Conservation (phyloP, 2,113 vertebrate species). For the Stegostoma tigrinum region DNA sequence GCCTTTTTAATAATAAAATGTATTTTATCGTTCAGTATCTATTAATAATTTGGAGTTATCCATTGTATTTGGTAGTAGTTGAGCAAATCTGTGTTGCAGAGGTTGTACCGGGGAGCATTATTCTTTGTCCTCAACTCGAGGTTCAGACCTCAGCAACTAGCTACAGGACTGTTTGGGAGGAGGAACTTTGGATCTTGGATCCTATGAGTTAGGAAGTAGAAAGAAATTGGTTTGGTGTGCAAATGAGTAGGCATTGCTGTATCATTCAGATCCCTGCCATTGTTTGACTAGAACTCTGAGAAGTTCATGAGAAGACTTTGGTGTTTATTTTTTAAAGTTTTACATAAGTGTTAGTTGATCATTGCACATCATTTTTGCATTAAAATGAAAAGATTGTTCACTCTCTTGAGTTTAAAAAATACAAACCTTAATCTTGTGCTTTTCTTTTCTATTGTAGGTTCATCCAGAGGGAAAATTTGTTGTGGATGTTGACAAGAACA, state of each 20-base stretch:
- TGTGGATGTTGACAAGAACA: slow-evolving; percentile 97
- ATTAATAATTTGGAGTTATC: no score
- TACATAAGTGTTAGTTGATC: background rate
- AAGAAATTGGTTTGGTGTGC: background rate
- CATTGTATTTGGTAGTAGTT: background rate
- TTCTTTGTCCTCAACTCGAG: background rate
- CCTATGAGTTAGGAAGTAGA: background rate
- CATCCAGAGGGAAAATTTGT: slow-evolving; percentile 97
- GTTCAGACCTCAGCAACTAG: background rate
- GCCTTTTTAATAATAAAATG: no score
- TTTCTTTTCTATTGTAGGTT: slow-evolving; percentile 60
- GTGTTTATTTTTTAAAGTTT: background rate
- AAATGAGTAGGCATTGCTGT: background rate
- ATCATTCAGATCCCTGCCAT: background rate
- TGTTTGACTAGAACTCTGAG: background rate
- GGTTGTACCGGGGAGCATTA: background rate
- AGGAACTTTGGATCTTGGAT: background rate
- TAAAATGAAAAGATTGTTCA: background rate
- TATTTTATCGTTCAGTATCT: no score
- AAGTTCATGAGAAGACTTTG: background rate
- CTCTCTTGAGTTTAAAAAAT: background rate
- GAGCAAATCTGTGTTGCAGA: background rate
- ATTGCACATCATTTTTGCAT: background rate
- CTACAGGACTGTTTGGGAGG: background rate
- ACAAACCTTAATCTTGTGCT: background rate